A percentile compares a stretch with the other conserved stretches of the same genome.
Conservation (phyloP, 2,797 vertebrate genomes). For the Coccyzus lansbergi region DNA sequence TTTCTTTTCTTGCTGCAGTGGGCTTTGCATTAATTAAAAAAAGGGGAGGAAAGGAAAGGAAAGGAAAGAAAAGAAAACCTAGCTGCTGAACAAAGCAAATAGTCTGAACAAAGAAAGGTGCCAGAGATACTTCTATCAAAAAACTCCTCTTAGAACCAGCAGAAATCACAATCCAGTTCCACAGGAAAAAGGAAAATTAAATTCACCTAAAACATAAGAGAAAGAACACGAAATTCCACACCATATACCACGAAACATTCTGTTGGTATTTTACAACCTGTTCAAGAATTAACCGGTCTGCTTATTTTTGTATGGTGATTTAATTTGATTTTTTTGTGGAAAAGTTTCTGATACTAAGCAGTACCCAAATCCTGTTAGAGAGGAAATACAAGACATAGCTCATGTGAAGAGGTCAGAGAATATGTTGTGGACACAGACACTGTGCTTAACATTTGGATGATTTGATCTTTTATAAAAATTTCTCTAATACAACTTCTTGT, state of each 20-base stretch:
- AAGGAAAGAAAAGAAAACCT: not conserved
- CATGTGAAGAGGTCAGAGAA: not conserved
- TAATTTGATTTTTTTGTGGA: not conserved
- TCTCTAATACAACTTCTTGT: not conserved
- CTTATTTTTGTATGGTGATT: not conserved
- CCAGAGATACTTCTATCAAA: not conserved
- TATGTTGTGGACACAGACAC: not conserved
- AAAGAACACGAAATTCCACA: not conserved
- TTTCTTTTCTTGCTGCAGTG: not conserved
- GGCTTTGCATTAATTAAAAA: constrained; percentile 13
- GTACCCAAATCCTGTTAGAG: not conserved
- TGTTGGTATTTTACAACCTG: not conserved
- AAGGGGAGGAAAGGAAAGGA: not conserved
- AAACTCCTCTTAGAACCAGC: not conserved
- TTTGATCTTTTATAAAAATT: not conserved
- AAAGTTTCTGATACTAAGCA: not conserved
- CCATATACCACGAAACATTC: not conserved
- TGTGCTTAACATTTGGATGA: not conserved
- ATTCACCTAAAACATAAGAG: not conserved
- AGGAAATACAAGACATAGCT: not conserved
- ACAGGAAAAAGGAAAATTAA: not conserved
- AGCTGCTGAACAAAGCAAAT: not conserved
- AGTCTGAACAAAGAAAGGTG: not conserved
- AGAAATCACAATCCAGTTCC: not conserved
- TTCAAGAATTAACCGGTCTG: not conserved